Evolutionary conservation across 1,140 invertebrate species (phyloP), one percentile per base, ranked within the genome.

Genomic region (Coboldia fuscipes): DNA sequence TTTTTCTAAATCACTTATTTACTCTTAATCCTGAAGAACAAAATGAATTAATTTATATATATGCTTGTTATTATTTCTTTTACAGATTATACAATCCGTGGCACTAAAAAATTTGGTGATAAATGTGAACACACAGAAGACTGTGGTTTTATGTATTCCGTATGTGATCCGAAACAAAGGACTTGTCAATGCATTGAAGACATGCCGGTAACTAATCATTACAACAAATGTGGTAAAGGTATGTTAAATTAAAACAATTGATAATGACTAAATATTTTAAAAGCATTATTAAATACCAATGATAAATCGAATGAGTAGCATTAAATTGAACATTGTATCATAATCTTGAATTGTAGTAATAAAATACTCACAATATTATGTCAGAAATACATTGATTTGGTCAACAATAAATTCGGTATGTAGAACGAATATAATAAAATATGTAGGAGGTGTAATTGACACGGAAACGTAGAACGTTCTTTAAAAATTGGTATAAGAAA

Each of bases 211-310:
- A 81, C 75, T 45, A 81, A 84, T 61, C 75, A 82, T 51, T 58
- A 80, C 38, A 75, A 84, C 50, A 83, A 82, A 57, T 84, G 80
- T 58, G 79, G 78, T 45, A 68, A 71, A 61, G 63, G 78, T 82
- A 56, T 70, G 68, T 65, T 30, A 15, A 17, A 6, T 30, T 30
- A 18, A 12, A 24, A 24, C n/a, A 24, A 24, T 8, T 24, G 7
- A 24, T n/a, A n/a, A n/a, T n/a, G n/a, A n/a, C n/a, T n/a, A n/a
- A n/a, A n/a, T n/a, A n/a, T n/a, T n/a, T n/a, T n/a, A n/a, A n/a
- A n/a, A n/a, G n/a, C n/a, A n/a, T n/a, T n/a, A n/a, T n/a, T n/a
- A n/a, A n/a, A n/a, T n/a, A n/a, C n/a, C n/a, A n/a, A n/a, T n/a
- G n/a, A n/a, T n/a, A n/a, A n/a, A n/a, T n/a, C n/a, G n/a, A n/a